These are phyloP conservation scores for Phytoseiulus persimilis DNA, from an alignment of 2,888 invertebrate genomes.

Conservation along the genomic window DNA sequence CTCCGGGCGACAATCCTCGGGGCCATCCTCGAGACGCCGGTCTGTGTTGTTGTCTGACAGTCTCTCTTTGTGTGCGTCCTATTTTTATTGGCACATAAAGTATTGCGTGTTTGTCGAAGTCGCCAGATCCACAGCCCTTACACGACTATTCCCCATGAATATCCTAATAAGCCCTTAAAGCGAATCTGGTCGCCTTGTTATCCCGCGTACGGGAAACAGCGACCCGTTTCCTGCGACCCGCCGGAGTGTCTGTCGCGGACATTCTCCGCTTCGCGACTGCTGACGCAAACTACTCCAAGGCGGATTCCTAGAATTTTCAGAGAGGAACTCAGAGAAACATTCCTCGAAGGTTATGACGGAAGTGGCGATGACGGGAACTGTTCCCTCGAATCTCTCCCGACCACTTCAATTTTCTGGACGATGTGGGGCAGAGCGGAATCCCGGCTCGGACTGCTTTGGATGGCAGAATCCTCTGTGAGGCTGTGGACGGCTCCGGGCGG, in stretches of 20 bases:
- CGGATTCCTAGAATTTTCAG: neutral
- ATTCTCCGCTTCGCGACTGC: neutral
- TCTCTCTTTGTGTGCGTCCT: neutral
- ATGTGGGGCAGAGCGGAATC: too few species aligned
- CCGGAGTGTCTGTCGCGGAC: neutral
- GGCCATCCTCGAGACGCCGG: neutral
- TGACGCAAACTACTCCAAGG: neutral
- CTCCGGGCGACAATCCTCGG: neutral
- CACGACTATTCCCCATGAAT: neutral
- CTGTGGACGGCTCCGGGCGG: neutral
- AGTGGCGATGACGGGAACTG: neutral
- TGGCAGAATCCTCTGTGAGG: too few species aligned
- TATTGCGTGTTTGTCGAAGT: neutral
- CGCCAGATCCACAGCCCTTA: neutral
- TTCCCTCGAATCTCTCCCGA: neutral
- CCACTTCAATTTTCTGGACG: neutral
- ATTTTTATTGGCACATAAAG: neutral
- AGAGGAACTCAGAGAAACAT: neutral
- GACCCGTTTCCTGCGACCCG: neutral
- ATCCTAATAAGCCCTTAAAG: neutral
- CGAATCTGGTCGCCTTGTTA: neutral
- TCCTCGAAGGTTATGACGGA: neutral
- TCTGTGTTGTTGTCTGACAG: neutral
- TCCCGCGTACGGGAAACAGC: neutral
- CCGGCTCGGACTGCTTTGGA: too few species aligned